Base-by-base conservation (phyloP, 2,113 vertebrate genomes). In the Oncorhynchus tshawytscha region DNA sequence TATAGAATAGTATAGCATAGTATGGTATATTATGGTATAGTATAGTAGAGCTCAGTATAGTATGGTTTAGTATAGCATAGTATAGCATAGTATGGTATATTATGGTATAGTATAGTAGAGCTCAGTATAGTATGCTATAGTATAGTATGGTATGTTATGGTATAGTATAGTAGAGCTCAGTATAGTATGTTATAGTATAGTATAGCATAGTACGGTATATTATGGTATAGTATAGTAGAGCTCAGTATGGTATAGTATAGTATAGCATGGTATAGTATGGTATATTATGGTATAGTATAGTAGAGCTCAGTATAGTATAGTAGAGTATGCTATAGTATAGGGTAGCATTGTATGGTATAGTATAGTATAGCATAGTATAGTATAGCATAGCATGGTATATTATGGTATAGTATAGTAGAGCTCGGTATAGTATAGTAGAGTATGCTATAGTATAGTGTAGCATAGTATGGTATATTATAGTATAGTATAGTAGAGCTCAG, bases 51-150 rank as follows among this genome's bases (percentile, higher is more conserved):
- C 1, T 2, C 0, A 8, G 34, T 8, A 8, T 39, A 2, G 6
- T 2, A 39, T 7, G 0, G 20, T 2, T 22, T 18, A 2, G 7
- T 8, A 8, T 7, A 7, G 57, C 2, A 9, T 12, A 51, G 48
- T 49, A 34, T 1, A 5, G 4, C 0, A 5, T 5, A 5, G 29
- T 31, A 31, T 31, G 0, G 5, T 5, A 31, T 1, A 0, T 0
- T 6, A 6, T 6, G 0, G 31, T 34, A 34, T 6, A 60, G 20
- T 60, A 51, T 6, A 9, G 16, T 1, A 6, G 20, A 60, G 57
- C 3, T 0, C 4, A 22, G 20, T 22, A 51, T 6, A 9, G 16
- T 25, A 25, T 25, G 1, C 1, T 22, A 60, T 3, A 22, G 5
- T 1, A 5, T 5, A 4, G 31, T 34, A 6, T 5, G 1, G 4